phyloP scores from a whole-genome alignment of 1,140 invertebrate species.

The Reticulitermes speratus region DNA sequence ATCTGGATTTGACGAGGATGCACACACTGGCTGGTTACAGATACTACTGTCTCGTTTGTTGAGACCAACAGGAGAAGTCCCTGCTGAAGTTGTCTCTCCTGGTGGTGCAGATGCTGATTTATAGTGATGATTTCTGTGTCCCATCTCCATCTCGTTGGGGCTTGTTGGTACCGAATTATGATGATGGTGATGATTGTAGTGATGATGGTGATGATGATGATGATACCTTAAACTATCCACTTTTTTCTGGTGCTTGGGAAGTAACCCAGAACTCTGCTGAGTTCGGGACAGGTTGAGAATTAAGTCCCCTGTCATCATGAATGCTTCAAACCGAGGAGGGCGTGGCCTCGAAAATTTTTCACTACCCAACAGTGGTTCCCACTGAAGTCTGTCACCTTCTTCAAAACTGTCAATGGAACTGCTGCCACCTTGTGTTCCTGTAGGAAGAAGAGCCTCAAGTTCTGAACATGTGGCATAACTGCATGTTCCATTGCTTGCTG shows the following conservation, averaged over 20 bases:
- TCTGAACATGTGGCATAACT: constrained; percentile 50
- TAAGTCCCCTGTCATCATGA: constrained; percentile 96
- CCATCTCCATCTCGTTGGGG: constrained; percentile 63
- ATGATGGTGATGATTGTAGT: constrained; percentile 53
- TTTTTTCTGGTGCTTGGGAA: constrained; percentile 65
- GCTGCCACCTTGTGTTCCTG: constrained; percentile 34
- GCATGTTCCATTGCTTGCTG: constrained; percentile 50
- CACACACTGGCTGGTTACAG: not conserved
- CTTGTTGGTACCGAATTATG: constrained; percentile 78
- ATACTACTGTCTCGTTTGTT: constrained; percentile 49
- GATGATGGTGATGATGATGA: constrained; percentile 43
- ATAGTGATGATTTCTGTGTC: constrained; percentile 43
- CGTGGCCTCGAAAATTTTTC: constrained; percentile 46
- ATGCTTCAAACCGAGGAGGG: constrained; percentile 76
- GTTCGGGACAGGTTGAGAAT: constrained; percentile 87
- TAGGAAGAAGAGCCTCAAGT: constrained; percentile 50
- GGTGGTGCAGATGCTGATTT: constrained; percentile 36
- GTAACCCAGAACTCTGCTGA: constrained; percentile 59
- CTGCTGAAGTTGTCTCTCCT: constrained; percentile 54
- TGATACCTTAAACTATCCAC: constrained; percentile 53
- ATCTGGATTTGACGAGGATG: not conserved
- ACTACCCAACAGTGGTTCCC: constrained; percentile 51
- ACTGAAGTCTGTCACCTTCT: constrained; percentile 54
- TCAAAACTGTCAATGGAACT: constrained; percentile 45
- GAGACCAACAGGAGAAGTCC: constrained; percentile 53